Base-by-base conservation (phyloP, 2,888 invertebrate genomes). In the Congeria kusceri region DNA sequence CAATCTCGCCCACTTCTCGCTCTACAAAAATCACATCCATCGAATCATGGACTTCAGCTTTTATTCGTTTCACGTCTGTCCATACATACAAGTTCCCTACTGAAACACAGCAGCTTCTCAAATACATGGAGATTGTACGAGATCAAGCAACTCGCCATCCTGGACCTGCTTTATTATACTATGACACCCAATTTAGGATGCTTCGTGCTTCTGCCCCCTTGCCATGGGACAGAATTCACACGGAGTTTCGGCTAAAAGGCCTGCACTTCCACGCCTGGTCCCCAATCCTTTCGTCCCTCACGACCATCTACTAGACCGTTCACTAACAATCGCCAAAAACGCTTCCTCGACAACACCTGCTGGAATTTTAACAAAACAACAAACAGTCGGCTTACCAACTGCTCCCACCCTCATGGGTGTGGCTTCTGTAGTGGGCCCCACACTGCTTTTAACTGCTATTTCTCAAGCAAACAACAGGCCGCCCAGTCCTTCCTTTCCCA, bases 111-210 rank as follows among this genome's bases (percentile, higher is more conserved):
- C 39, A 39, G 39, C 39, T 39, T 11, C 9, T 39, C 13, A 39
- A 39, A 39, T 39, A 39, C 39, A 39, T 39, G 39, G 39, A 39
- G 15, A 39, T 39, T 39, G 39, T 39, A 39, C 3, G 39, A 15
- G 39, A 39, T 15, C 9, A 13, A 11, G 39, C 39, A 13, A 11
- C 9, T 39, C 39, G 39, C 39, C 9, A 39, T 11, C 39, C 39
- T 13, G 39, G 39, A n/a, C 39, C 20, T 29, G 57, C 68, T 20
- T 74, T 61, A 53, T 15, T 27, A 5, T 28, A 61, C 2, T 74
- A 74, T 58, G 63, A 68, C 58, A 58, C 23, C 11, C 69, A 75
- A 32, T 62, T 74, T n/a, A 27, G 74, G 0, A 59, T 47, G 62
- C 25, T 67, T 1, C 27, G 62, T 18, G 74, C 67, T 46, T 39